Base-by-base conservation (phyloP, 2,113 vertebrate species). In the Oncorhynchus masou region DNA sequence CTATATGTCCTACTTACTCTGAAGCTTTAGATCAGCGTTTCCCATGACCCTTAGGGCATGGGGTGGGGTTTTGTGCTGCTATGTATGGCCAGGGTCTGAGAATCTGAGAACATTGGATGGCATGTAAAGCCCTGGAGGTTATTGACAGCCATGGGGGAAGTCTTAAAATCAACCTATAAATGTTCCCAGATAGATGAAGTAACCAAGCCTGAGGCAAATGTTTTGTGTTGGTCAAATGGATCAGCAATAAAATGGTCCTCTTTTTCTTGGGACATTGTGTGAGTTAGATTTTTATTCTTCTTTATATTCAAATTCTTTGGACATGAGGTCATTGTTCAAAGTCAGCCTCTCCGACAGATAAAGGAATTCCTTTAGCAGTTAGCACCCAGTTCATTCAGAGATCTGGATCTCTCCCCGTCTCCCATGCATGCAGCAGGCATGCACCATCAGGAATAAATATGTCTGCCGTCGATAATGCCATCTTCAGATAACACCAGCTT, bases 281-380 rank as follows among this genome's bases (percentile, higher is more conserved):
- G 51, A 2, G 6, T 11, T 79, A 66, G 70, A 80, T 81, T n/a
- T n/a, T 5, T 39, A 11, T 45, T 22, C 5, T 67, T 31, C 24
- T 67, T 31, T 68, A 69, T 25, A 69, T 24, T 27, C 60, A 64
- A 60, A 25, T n/a, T 22, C 20, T n/a, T 64, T 64, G 67, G 80
- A 86, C 25, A 2, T 15, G 16, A 1, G 82, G 84, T 84, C 83
- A 85, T 86, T 88, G 74, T 82, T 85, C 80, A 85, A 84, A 84
- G 77, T 81, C 67, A 24, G 71, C 81, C 81, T 84, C 77, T 83
- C 67, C 73, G 74, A 70, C 83, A 85, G 88, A 92, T 88, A 88
- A 88, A 89, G 74, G 76, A 86, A 89, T 86, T 86, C 76, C 90
- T 91, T 92, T 87, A 88, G 81, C 75, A 81, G 74, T 54, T 54